Base-by-base conservation (phyloP, 2,797 vertebrate genomes). In the Mormyrops attenuatus region DNA sequence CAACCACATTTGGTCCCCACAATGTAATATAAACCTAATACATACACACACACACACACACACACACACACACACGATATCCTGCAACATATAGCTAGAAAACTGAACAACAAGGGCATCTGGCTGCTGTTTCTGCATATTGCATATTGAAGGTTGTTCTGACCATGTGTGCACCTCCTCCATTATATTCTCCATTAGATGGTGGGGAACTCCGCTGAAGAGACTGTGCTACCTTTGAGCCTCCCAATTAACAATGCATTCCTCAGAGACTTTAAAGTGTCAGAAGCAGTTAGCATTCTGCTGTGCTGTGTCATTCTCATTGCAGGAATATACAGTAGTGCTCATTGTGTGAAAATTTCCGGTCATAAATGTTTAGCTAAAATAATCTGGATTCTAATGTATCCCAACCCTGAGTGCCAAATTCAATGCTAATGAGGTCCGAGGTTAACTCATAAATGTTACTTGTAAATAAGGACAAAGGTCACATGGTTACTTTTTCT, bases 221-320 rank as follows among this genome's bases (percentile, higher is more conserved):
- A 50, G 34, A 26, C 52, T 53, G 52, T 15, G 90, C 63, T 30
- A 73, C 88, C 60, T 80, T 41, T 85, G 66, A 49, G 52, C 34
- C 20, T 30, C 60, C 85, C 73, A 57, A 84, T 89, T 88, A 77
- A 47, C 11, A 85, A 47, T 2, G 88, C 34, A 90, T 82, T 89
- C 17, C 91, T 69, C 86, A 63, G 88, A 26, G 38, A 84, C 57
- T 53, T 82, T 20, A 26, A 50, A 89, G 55, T 69, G 52, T 89
- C 55, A 52, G 89, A 89, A 89, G 8, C 6, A 80, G 89, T 92
- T 89, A 88, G 87, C 80, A 69, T 89, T 92, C 90, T 20, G 6
- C 53, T 60, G 20, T 85, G 17, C 41, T 63, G 20, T 89, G 77
- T 89, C 77, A 82, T 55, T 52, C 30, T 30, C 26, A 52, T 52